Base-by-base conservation (phyloP, 2,113 vertebrate genomes). In the Thunnus maccoyii region DNA sequence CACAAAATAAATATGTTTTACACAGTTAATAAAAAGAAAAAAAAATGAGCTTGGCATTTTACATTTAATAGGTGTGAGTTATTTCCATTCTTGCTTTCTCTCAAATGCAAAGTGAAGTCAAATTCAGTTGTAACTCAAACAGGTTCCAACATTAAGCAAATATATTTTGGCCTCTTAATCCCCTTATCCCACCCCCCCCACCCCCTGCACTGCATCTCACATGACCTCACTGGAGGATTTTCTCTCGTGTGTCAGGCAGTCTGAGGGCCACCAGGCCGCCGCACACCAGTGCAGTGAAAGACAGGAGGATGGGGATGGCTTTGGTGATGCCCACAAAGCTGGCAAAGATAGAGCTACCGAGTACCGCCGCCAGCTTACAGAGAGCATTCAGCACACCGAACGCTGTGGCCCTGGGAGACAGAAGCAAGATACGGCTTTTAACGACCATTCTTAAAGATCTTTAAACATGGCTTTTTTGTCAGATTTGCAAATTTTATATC, bases 211-310 rank as follows among this genome's bases (percentile, higher is more conserved):
- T 11, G 1, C 20, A 36, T 30, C 48, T 61, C 30, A 0, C 16
- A 5, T 25, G 27, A 20, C 27, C 91, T 95, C 88, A 99, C 96
- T 96, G 97, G 76, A 99, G 96, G 92, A 98, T 95, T 87, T 97
- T 98, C n/a, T 97, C 97, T 66, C 97, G 94, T 20, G 98, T 99
- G 92, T 99, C 98, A 0, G 98, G 98, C 58, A 99, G 94, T 64
- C 95, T 97, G 51, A 99, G 93, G 22, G 97, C 97, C 0, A 99
- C 91, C 79, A 99, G 86, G 16, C 97, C 98, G 3, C 98, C 98
- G 3, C 96, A 96, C 15, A 97, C 94, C 74, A 99, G 93, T 0
- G 97, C 97, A 0, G 94, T 79, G 56, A 97, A 98, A 63, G 98
- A 97, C 88, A 99, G 93, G 3, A 99, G 96, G 85, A 99, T 97